Percentiles rank a stretch among this genome's conserved stretches.
These are phyloP conservation scores for Ophioninae sp. DNA, from an alignment of 2,888 invertebrate species.

Conservation along the genomic window DNA sequence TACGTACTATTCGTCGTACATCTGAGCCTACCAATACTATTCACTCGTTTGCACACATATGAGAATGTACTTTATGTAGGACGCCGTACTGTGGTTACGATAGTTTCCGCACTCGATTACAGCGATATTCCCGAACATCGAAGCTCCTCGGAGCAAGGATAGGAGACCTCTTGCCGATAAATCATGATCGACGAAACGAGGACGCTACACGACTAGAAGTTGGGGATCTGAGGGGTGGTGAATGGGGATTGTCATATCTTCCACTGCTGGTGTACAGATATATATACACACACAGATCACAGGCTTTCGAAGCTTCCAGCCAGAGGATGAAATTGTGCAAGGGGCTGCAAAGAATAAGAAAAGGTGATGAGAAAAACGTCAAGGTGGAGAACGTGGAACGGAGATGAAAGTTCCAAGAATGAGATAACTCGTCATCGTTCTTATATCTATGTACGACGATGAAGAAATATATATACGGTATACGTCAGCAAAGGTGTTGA, in stretches of 20 bases:
- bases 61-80: conserved; percentile 24
- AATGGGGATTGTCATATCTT: conserved; percentile 58
- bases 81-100: conserved; percentile 47
- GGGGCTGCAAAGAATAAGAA: conserved; percentile 37
- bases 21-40: conserved; percentile 42
- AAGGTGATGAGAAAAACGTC: conserved; percentile 46
- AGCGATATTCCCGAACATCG: conserved; percentile 57
- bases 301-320: conserved; percentile 31
- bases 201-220: conserved; percentile 32
- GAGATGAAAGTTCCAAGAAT: conserved; percentile 61
- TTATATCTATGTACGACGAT: conserved; percentile 32
- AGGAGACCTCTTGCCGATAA: conserved; percentile 57
- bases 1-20: conserved; percentile 32
- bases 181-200: conserved; percentile 63
- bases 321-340: conserved; percentile 23
- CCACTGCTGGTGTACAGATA: conserved; percentile 10
- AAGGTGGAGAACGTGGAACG: conserved; percentile 53
- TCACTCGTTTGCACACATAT: not conserved
- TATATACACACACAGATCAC: conserved; percentile 8
- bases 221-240: conserved; percentile 33
- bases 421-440: conserved; percentile 52
- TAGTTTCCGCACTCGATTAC: conserved; percentile 62
- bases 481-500: not conserved
- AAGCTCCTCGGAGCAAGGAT: conserved; percentile 20
- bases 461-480: conserved; percentile 14